Evolutionary conservation across 2,113 vertebrate genomes (phyloP), one percentile per base, ranked within the genome.

Genomic region (Bothrops jararaca): DNA sequence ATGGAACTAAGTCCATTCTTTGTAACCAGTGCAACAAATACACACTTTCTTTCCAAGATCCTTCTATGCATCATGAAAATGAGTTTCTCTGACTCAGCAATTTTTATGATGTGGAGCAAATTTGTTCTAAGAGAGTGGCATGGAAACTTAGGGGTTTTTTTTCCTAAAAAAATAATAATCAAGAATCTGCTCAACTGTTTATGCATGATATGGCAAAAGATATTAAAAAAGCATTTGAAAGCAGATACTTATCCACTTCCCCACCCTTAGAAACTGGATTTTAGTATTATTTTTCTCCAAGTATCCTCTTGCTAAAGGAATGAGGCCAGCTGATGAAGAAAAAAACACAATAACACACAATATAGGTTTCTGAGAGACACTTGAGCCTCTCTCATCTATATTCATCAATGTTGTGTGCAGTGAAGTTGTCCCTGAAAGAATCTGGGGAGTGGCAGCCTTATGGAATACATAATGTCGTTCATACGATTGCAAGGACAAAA

Each of bases 51-150:
- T 86, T 88, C 87, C 74, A 86, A 89, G 24, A 89, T 69, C 48
- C 34, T 86, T 54, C 24, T 64, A 29, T 54, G 45, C 56, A 54
- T 80, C 18, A 42, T 58, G 34, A 29, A 48, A 89, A 86, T 89
- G 48, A 56, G 12, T 91, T 48, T 60, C 15, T 69, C 11, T 2
- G 85, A 53, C 39, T 74, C 1, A 1, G n/a, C 69, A 88, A 92
- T 57, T 90, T 57, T 53, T 52, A 22, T 57, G 7, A 23, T 0
- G 12, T 89, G 9, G 89, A 22, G 3, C 1, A 42, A 24, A 2
- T 24, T 0, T 0, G 0, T 0, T 1, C 23, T 42, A 45, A 39
- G 15, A 20, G 0, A 0, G 0, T 23, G 5, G 57, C 54, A 5
- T 88, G 0, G 86, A 52, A 89, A 42, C 87, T 95, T 5, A 42